Conservation (phyloP, 1,140 invertebrate genomes). For the Pissodes strobi region DNA sequence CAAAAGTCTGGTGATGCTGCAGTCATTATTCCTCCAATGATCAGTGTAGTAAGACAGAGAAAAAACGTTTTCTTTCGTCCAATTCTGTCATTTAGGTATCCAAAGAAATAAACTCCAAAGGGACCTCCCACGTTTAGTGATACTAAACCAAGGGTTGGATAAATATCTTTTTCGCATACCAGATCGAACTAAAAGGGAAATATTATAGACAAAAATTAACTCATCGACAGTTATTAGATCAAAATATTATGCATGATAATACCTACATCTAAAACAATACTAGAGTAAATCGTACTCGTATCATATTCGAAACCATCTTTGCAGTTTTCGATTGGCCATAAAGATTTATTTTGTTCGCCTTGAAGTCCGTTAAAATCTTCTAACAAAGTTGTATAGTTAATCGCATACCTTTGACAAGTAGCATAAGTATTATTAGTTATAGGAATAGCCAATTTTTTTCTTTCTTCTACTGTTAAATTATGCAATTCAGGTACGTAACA, state of each 20-base stretch:
- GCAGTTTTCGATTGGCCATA: slow-evolving; percentile 70
- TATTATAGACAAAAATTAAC: not conserved
- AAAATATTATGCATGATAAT: not conserved
- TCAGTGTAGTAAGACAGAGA: slow-evolving; percentile 74
- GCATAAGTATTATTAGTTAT: slow-evolving; percentile 60
- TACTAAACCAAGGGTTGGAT: slow-evolving; percentile 81
- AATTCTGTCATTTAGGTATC: slow-evolving; percentile 80
- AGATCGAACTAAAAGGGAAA: slow-evolving; percentile 75
- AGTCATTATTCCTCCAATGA: slow-evolving; percentile 77
- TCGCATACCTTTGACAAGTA: slow-evolving; percentile 68
- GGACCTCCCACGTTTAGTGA: slow-evolving; percentile 83
- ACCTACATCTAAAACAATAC: slow-evolving; percentile 80
- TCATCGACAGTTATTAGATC: not conserved
- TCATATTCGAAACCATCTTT: slow-evolving; percentile 82
- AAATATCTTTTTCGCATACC: slow-evolving; percentile 82
- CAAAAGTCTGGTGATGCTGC: slow-evolving; percentile 76
- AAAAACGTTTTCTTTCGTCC: slow-evolving; percentile 83
- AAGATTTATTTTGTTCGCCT: slow-evolving; percentile 57
- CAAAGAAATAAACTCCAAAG: slow-evolving; percentile 84
- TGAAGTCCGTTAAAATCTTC: slow-evolving; percentile 33
- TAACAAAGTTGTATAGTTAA: slow-evolving; percentile 71
- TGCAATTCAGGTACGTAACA: slow-evolving; percentile 72
- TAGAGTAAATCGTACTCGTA: slow-evolving; percentile 67
- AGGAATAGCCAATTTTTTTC: slow-evolving; percentile 70
- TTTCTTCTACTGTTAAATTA: slow-evolving; percentile 62